phyloP scores from a whole-genome alignment of 2,113 vertebrate genomes.

The Tichodroma muraria region DNA sequence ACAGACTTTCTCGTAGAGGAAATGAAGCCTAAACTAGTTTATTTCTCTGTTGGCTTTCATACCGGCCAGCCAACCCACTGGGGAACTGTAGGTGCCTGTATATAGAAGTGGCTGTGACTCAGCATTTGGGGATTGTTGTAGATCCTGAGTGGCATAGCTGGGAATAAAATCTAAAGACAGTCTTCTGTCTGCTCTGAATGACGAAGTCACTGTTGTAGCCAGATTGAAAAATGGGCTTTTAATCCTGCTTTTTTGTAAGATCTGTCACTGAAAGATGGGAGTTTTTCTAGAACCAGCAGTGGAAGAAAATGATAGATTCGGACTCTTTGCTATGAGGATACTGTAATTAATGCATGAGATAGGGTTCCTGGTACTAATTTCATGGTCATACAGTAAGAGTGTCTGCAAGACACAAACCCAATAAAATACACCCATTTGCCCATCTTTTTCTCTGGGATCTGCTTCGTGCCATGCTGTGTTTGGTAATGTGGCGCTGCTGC shows the following conservation, averaged over 20 bases:
- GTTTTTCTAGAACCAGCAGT: not conserved
- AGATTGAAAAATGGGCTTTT: not conserved
- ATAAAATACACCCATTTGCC: not conserved
- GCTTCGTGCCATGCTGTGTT: not conserved
- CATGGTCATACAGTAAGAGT: not conserved
- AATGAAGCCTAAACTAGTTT: not conserved
- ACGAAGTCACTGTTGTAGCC: not conserved
- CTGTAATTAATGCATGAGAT: not conserved
- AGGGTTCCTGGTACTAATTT: not conserved
- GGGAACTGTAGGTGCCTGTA: not conserved
- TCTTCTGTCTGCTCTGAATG: not conserved
- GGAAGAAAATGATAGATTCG: not conserved
- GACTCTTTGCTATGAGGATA: not conserved
- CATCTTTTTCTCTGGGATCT: not conserved
- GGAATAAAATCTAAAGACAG: not conserved
- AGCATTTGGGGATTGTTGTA: not conserved
- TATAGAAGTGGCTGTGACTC: not conserved
- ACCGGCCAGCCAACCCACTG: not conserved
- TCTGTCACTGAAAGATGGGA: not conserved
- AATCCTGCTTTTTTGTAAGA: not conserved
- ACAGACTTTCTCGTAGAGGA: not conserved
- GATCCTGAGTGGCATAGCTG: not conserved
- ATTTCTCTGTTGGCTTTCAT: not conserved
- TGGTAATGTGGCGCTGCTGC: not conserved
- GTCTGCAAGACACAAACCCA: not conserved